Conservation (phyloP, 1,140 invertebrate genomes). For the Chrysomallon squamiferum region DNA sequence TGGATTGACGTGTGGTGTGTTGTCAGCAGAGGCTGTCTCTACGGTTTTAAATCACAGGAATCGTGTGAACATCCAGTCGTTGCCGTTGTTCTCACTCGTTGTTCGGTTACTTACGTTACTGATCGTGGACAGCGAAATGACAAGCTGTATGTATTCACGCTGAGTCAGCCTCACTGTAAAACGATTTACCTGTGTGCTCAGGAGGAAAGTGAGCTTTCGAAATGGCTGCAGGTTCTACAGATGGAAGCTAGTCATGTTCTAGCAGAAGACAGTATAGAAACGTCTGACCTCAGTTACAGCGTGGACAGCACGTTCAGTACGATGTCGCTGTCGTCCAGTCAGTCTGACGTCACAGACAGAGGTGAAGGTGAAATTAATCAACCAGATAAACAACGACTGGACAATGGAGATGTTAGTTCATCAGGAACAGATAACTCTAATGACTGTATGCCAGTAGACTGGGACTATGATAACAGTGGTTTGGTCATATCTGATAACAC, state of each 20-base stretch:
- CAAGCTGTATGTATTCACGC: slow-evolving; percentile 40
- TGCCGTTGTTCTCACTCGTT: slow-evolving; percentile 30
- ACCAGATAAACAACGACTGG: background rate
- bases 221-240: slow-evolving; percentile 43
- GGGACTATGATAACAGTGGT: slow-evolving; percentile 7
- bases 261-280: slow-evolving; percentile 19
- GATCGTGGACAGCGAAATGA: slow-evolving; percentile 34
- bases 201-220: slow-evolving; percentile 31
- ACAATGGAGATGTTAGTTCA: slow-evolving; percentile 13
- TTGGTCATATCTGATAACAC: slow-evolving; percentile 4
- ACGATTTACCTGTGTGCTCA: slow-evolving; percentile 38
- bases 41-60: slow-evolving; percentile 41
- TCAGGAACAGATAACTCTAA: slow-evolving; percentile 1
- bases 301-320: slow-evolving; percentile 10
- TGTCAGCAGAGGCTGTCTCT: slow-evolving; percentile 43
- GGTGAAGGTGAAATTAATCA: background rate
- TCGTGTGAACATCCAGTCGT: slow-evolving; percentile 28
- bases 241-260: slow-evolving; percentile 40
- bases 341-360: background rate
- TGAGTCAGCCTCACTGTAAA: slow-evolving; percentile 36
- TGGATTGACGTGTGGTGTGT: slow-evolving; percentile 46
- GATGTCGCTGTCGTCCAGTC: background rate
- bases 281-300: slow-evolving; percentile 23
- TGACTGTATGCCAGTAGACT: slow-evolving; percentile 6
- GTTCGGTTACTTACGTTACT: slow-evolving; percentile 31